Base-by-base conservation (phyloP, 2,797 vertebrate species). In the Ptychadena robeensis region DNA sequence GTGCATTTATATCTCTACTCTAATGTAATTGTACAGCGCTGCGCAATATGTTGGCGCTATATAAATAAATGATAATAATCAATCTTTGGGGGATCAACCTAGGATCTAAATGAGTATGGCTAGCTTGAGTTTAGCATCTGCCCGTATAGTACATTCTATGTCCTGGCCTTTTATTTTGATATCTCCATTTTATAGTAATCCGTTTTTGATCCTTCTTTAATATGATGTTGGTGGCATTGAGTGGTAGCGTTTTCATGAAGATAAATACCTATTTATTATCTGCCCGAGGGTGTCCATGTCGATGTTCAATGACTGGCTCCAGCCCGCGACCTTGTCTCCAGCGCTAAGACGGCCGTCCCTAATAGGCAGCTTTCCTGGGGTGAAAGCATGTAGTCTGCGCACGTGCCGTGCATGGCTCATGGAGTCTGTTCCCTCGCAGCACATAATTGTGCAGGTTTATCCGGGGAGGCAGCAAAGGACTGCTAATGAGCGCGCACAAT, bases 321-420 rank as follows among this genome's bases (percentile, higher is more conserved):
- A 22, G 38, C 61, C 14, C 70, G 35, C 57, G 70, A 81, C 79
- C 79, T 81, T 73, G 79, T 53, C 59, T 73, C n/a, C 15, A 38
- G 63, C 64, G 4, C 71, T 30, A 66, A 73, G 44, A 67, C 32
- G 14, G 35, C 80, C 63, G 40, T 65, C 70, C 63, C 57, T 73
- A 57, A 65, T 81, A 65, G 68, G 37, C 61, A 66, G 61, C 38
- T 68, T 57, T 59, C 63, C 61, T 72, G 30, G 27, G 37, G 80
- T 15, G 80, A 67, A 81, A 67, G 74, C 67, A 68, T 38, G 61
- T 48, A 18, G 70, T 63, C 61, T 9, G 18, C 28, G 9, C 59
- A 66, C 61, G 61, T 73, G 69, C 70, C 14, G 14, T 31, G 34
- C 71, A 81, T 81, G 30, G 35, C 22, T 48, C 69, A 66, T n/a